These are phyloP conservation scores for Sinocyclocheilus anshuiensis DNA, from an alignment of 2,113 vertebrate genomes.

Conservation along the genomic window DNA sequence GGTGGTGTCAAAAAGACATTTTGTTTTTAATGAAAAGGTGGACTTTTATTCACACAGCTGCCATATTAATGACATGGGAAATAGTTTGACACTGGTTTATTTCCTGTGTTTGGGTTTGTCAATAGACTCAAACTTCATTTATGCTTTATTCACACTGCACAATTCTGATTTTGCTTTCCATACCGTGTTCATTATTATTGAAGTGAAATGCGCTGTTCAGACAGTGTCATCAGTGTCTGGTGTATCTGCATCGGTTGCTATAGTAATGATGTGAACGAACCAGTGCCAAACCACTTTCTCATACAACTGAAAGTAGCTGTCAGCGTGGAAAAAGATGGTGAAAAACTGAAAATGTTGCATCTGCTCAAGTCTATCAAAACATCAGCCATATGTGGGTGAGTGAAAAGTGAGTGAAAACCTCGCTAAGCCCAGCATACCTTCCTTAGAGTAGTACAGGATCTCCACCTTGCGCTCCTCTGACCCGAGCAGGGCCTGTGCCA, in stretches of 20 bases:
- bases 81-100: neutral
- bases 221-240: neutral
- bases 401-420: neutral
- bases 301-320: neutral
- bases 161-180: no score
- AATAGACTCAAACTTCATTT: no score
- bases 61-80: neutral
- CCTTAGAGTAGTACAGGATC: slow-evolving; percentile 95
- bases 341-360: neutral
- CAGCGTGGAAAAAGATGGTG: neutral
- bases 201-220: neutral
- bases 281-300: neutral
- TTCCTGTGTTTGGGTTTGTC: neutral
- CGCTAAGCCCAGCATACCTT: slow-evolving; percentile 77
- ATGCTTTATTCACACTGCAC: neutral
- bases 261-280: neutral
- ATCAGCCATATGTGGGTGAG: neutral
- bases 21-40: no score
- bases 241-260: neutral
- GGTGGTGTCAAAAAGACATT: no score
- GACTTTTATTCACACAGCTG: no score
- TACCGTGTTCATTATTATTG: no score
- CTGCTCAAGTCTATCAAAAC: neutral
- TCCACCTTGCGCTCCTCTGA: slow-evolving; percentile 94
- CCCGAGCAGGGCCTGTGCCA: slow-evolving; percentile 91